These are phyloP conservation scores for Aromia moschata DNA, from an alignment of 2,888 invertebrate genomes.

Conservation along the genomic window DNA sequence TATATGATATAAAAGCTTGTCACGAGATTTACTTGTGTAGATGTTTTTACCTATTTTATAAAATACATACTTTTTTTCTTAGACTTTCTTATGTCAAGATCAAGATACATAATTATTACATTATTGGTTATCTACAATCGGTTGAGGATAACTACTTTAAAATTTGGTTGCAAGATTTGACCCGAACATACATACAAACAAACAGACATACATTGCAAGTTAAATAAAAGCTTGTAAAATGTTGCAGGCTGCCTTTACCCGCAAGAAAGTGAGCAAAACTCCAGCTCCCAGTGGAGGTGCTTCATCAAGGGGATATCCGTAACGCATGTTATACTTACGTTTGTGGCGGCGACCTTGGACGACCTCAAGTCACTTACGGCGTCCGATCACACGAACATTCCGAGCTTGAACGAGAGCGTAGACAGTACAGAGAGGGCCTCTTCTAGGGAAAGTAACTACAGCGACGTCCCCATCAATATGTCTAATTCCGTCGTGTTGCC, in stretches of 20 bases:
- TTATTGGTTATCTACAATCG: no score
- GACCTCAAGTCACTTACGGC: constrained; percentile 58
- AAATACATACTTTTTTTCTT: no score
- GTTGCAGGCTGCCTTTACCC: constrained; percentile 3
- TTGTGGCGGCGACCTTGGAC: constrained; percentile 71
- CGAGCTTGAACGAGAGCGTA: constrained; percentile 47
- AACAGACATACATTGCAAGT: no score
- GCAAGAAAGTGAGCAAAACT: constrained; percentile 33
- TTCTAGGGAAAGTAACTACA: constrained; percentile 56
- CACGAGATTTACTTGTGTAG: no score
- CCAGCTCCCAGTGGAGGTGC: constrained; percentile 71
- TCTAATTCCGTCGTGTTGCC: constrained; percentile 61
- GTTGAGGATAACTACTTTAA: no score
- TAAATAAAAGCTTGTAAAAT: no score
- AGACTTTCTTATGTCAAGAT: no score
- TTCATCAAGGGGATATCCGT: constrained; percentile 71
- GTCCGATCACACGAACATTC: constrained; percentile 46
- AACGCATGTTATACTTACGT: constrained; percentile 72
- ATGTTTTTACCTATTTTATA: no score
- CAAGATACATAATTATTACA: no score
- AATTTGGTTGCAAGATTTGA: no score
- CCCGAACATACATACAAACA: no score
- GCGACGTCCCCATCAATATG: constrained; percentile 57
- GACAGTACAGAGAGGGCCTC: constrained; percentile 52
- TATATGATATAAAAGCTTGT: no score